Evolutionary conservation across 2,888 invertebrate genomes (phyloP), one percentile per base, ranked within the genome.

Genomic region (Lacanobia wlatinum): DNA sequence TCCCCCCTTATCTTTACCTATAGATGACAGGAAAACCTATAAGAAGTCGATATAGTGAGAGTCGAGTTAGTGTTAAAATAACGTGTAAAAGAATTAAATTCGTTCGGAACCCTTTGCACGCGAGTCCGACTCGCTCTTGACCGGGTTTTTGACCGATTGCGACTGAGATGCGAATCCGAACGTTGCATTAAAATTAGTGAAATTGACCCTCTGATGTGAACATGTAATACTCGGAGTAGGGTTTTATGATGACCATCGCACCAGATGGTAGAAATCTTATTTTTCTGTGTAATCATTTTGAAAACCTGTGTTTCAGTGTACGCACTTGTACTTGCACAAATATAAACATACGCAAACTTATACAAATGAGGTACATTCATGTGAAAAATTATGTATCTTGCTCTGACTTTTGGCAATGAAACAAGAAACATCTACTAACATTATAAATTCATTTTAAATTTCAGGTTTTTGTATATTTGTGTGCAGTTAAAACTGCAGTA

Each of bases 331-430:
- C 14, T n/a, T n/a, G n/a, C n/a, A n/a, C n/a, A n/a, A n/a, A n/a
- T n/a, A n/a, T n/a, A n/a, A n/a, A n/a, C n/a, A n/a, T n/a, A n/a
- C n/a, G n/a, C n/a, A n/a, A n/a, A n/a, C n/a, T 21, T 18, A 43
- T 38, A 28, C 21, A 43, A 66, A 58, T 77, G 0, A 40, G 28
- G 1, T 16, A 28, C 1, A 68, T 28, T 62, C 52, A 58, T 12
- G 16, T 8, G 28, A 12, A 23, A 60, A 55, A 43, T 43, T 46
- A 14, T 46, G 48, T 23, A 38, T 5, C 38, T n/a, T 16, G 10
- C 21, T 18, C 6, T 21, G 46, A 52, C 14, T 34, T 73, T 77
- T 61, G 55, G 43, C 59, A 76, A 60, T 14, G 28, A n/a, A 53
- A 59, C 40, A 38, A 52, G 34, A 59, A 64, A 50, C 48, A 38